Conservation (phyloP, 2,888 invertebrate genomes). For the Galeopsomyia nigrocyanea region DNA sequence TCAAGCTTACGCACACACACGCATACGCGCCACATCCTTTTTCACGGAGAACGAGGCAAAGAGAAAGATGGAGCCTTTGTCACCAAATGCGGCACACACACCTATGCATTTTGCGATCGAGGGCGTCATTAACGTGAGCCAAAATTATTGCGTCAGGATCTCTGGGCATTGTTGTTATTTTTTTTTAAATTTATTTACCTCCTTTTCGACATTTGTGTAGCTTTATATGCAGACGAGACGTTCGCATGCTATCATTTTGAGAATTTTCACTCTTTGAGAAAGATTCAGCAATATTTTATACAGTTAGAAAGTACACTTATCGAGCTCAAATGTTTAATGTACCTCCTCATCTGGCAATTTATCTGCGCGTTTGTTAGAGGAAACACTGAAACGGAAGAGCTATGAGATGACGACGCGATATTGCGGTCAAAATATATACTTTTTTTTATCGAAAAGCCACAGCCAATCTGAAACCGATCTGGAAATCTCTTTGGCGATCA, state of each 20-base stretch:
- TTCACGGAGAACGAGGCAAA: background rate
- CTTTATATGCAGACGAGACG: no score
- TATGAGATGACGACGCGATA: background rate
- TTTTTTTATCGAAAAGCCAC: slow-evolving; percentile 25
- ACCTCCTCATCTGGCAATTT: slow-evolving; percentile 20
- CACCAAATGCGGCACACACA: slow-evolving; percentile 1
- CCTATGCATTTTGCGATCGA: slow-evolving; percentile 25
- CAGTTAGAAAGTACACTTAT: no score
- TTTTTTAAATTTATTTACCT: background rate
- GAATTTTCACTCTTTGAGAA: no score
- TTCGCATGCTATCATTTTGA: no score
- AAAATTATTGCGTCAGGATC: slow-evolving; percentile 30
- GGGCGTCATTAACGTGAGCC: slow-evolving; percentile 33
- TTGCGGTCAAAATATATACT: slow-evolving; percentile 30
- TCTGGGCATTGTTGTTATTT: background rate
- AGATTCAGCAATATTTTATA: no score
- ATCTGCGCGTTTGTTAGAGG: background rate
- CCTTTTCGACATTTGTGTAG: background rate
- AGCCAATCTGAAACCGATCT: slow-evolving; percentile 49
- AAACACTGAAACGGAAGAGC: slow-evolving; percentile 15
- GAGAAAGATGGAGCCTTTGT: slow-evolving; percentile 41
- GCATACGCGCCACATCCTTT: slow-evolving; percentile 52
- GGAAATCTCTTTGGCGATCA: slow-evolving; percentile 55
- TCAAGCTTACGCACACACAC: slow-evolving; percentile 57
- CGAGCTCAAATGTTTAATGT: background rate